A percentile compares a stretch with the other conserved stretches of the same genome.
These are phyloP conservation scores for Imbricaverruca yamaguchii DNA, from an alignment of 2,888 invertebrate species.

Conservation along the genomic window DNA sequence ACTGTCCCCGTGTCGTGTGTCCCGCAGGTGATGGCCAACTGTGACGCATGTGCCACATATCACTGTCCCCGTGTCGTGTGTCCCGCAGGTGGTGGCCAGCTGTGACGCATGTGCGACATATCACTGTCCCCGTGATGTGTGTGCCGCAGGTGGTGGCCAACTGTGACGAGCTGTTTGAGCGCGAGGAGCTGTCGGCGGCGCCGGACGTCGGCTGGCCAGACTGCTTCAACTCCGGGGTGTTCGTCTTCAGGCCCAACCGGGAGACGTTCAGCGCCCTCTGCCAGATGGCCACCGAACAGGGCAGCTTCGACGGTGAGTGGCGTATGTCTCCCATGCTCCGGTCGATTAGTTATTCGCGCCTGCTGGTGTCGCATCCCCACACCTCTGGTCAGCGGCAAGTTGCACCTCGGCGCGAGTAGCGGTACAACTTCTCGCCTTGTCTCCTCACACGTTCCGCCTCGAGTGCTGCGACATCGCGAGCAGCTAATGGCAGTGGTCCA, in stretches of 20 bases:
- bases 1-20: constrained; percentile 57
- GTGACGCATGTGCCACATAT: constrained; percentile 55
- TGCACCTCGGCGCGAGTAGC: no score
- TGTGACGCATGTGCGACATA: background rate
- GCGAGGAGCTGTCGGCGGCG: constrained; percentile 92
- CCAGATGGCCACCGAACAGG: constrained; percentile 70
- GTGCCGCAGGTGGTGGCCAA: constrained; percentile 76
- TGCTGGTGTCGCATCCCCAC: no score
- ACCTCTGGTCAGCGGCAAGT: no score
- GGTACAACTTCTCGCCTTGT: no score
- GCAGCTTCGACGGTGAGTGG: constrained; percentile 83
- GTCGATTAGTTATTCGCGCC: no score
- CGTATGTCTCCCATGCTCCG: no score
- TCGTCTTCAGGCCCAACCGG: constrained; percentile 83
- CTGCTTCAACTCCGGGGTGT: constrained; percentile 98
- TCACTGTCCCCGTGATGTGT: background rate
- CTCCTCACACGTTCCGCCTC: no score
- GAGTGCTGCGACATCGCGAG: no score
- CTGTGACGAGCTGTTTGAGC: constrained; percentile 92
- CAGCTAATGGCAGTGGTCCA: no score
- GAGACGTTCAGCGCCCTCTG: constrained; percentile 78
- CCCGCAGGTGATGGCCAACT: constrained; percentile 49
- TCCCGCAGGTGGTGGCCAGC: no score
- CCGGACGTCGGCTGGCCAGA: constrained; percentile 98
- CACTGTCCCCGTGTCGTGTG: no score